Evolutionary conservation across 2,113 vertebrate genomes (phyloP), one percentile per base, ranked within the genome.

Genomic region (Nyctibius bracteatus): DNA sequence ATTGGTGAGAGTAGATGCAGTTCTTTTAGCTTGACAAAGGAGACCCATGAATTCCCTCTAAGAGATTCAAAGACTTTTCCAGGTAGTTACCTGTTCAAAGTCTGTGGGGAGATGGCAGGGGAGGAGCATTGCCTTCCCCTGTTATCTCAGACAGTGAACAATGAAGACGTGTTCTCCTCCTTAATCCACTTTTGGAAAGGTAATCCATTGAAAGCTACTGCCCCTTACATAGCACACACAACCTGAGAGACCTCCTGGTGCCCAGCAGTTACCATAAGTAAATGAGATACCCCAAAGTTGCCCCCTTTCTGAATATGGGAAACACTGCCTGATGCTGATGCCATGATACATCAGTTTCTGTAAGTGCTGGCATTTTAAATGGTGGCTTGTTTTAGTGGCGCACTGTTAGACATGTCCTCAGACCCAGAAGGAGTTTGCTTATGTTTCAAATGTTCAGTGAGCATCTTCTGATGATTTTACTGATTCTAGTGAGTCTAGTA

Each of bases 21-120:
- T 94, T 95, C 91, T 96, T 96, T 95, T 91, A 93, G 88, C 52
- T 79, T 85, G 88, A 97, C 96, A 97, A 97, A 96, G 94, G 90
- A 96, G 92, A 88, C 43, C 95, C 95, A 85, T 63, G 93, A 97
- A 96, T 94, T 96, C 90, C 81, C 91, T 97, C 88, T 86, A 95
- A 65, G 93, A 95, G 88, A 96, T 78, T 96, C 93, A 95, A 97
- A 96, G 86, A 79, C 92, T 93, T 72, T 90, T 87, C 65, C 92
- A 84, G 95, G 79, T 77, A 96, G 80, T 96, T 97, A 90, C 88
- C 88, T 86, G 78, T 96, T 94, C 78, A 92, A 96, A 95, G 92
- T 77, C 91, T 90, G 65, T 94, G 84, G 94, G 92, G 94, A 97
- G 86, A 97, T 96, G 49, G 95, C 55, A 90, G 94, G 73, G 96